phyloP scores from a whole-genome alignment of 1,140 invertebrate genomes.

The Drosophila kohkoa region DNA sequence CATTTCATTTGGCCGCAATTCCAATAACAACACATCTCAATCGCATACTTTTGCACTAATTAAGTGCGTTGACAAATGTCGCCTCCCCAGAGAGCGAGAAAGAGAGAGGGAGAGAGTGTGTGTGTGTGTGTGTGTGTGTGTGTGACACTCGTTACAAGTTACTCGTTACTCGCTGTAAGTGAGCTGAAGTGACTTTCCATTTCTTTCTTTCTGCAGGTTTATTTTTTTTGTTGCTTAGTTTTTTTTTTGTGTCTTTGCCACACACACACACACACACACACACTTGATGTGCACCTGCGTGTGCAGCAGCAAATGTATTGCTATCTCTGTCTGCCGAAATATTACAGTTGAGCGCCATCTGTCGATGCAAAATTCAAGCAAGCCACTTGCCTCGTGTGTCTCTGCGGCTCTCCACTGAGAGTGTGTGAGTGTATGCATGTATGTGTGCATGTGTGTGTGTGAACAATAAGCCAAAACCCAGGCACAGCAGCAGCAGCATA shows the following conservation, averaged over 20 bases:
- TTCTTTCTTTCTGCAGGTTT: slow-evolving; percentile 9
- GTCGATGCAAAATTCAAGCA: slow-evolving; percentile 45
- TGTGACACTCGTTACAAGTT: neutral
- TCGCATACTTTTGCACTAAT: neutral
- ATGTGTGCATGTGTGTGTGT: slow-evolving; percentile 21
- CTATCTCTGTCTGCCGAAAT: slow-evolving; percentile 40
- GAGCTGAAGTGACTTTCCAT: slow-evolving; percentile 24
- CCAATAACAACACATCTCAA: neutral
- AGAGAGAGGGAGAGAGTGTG: no score
- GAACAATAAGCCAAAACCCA: slow-evolving; percentile 41
- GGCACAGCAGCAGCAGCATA: slow-evolving; percentile 11
- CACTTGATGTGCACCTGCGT: slow-evolving; percentile 25
- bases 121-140: no score
- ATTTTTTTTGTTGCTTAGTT: neutral
- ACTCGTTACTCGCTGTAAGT: neutral
- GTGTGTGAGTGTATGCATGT: neutral
- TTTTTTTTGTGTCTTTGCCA: slow-evolving; percentile 9
- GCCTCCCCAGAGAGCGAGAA: neutral
- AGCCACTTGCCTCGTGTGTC: no score
- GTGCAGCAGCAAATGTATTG: slow-evolving; percentile 9
- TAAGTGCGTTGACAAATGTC: neutral
- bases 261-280: neutral
- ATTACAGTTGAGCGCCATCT: slow-evolving; percentile 41
- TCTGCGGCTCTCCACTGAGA: neutral
- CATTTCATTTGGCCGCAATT: slow-evolving; percentile 10